Percentiles rank a stretch among this genome's conserved stretches.
Evolutionary conservation across 2,888 invertebrate species (phyloP).

Genomic region (Acronicta alni): DNA sequence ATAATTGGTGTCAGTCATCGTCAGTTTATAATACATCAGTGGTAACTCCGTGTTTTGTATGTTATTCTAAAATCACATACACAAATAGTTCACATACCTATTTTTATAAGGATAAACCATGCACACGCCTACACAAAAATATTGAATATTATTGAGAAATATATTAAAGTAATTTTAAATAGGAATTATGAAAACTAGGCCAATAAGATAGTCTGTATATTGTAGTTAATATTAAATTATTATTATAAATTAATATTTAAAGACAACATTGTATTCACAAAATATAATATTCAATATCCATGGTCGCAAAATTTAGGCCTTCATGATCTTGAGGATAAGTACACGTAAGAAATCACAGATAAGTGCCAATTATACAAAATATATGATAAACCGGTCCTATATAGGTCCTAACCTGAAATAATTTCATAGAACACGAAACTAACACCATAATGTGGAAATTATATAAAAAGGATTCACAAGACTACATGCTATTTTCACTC

Average conservation of each 20-base stretch:
- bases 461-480: not conserved
- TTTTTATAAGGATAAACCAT: slow-evolving; percentile 27
- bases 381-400: no score
- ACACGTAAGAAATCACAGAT: slow-evolving; percentile 27
- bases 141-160: slow-evolving; percentile 43
- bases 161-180: slow-evolving; percentile 1
- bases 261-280: not conserved
- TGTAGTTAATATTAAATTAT: not conserved
- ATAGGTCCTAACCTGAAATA: not conserved
- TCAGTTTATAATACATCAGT: slow-evolving; percentile 49
- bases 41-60: slow-evolving; percentile 49
- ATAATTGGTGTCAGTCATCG: slow-evolving; percentile 79
- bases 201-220: slow-evolving; percentile 12
- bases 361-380: slow-evolving; percentile 6
- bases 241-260: not conserved
- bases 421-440: not conserved
- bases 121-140: slow-evolving; percentile 27
- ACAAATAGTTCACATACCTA: slow-evolving; percentile 38
- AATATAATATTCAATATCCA: slow-evolving; percentile 49
- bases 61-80: slow-evolving; percentile 34
- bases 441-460: not conserved
- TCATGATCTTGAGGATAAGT: slow-evolving; percentile 7
- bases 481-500: not conserved
- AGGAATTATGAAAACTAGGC: slow-evolving; percentile 19
- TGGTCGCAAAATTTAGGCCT: slow-evolving; percentile 40